Base-by-base conservation (phyloP, 2,797 vertebrate genomes). In the Acrossocheilus fasciatus region DNA sequence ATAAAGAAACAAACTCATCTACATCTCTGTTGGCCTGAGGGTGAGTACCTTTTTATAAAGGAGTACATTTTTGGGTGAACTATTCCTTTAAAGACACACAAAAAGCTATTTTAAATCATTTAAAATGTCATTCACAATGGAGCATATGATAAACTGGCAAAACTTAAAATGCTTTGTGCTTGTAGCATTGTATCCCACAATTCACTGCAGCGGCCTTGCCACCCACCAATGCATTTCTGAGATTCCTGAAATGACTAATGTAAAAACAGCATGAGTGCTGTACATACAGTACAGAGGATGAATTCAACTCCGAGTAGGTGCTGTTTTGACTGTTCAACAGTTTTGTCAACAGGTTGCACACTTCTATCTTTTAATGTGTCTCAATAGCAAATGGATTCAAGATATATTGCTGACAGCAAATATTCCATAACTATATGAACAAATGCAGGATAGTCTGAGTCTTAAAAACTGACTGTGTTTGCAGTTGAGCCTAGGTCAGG, bases 151-250 rank as follows among this genome's bases (percentile, higher is more conserved):
- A 45, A 36, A 66, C 18, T 18, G n/a, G 45, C 30, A 45, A 34
- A 30, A 74, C 1, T 20, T 30, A 72, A 50, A 73, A 72, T 72
- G 57, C 59, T 78, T 47, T 57, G 45, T 30, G 39, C 43, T 74
- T 39, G 34, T 7, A 20, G 39, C 30, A 64, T 54, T 14, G 36
- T 18, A 64, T 81, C 57, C 59, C 83, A 88, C 73, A 88, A 92
- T 91, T 90, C 90, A 91, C 79, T 57, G 47, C 72, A 87, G 59
- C 77, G 4, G 84, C 88, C 87, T 39, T 86, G 89, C 91, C 92
- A 90, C 94, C 94, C 94, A 94, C 92, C 91, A 92, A 74, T 85
- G 78, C 94, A 96, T 96, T 92, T 92, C 93, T 95, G 88, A 84
- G 92, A 96, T 96, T 96, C 94, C 94, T 41, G 88, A 88, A 90